These are phyloP conservation scores for Theretra japonica DNA, from an alignment of 2,888 invertebrate genomes.

Conservation along the genomic window DNA sequence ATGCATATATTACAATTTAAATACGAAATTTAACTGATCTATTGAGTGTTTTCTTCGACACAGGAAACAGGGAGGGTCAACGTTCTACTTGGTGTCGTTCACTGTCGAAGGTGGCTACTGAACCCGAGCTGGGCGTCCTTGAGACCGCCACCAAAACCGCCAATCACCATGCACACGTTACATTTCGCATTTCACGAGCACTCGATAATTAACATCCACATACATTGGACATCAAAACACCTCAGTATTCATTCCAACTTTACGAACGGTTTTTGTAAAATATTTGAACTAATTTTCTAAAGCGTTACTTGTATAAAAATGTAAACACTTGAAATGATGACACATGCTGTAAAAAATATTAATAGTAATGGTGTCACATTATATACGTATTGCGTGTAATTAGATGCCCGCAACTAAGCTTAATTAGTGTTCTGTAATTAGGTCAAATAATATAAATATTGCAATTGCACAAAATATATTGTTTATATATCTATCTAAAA, in stretches of 20 bases:
- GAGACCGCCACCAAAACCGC: conserved; percentile 71
- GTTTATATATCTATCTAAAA: no score
- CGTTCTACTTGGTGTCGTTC: conserved; percentile 80
- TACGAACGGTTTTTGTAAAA: neutral
- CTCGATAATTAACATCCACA: conserved; percentile 39
- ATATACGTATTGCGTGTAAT: neutral
- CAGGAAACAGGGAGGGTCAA: conserved; percentile 80
- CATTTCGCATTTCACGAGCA: conserved; percentile 51
- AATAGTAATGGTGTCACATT: neutral
- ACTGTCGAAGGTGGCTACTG: conserved; percentile 79
- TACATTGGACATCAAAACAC: neutral
- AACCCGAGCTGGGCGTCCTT: conserved; percentile 81
- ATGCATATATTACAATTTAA: conserved; percentile 63
- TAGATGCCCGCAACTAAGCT: neutral
- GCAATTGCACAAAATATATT: no score
- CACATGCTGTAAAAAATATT: neutral
- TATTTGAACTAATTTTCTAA: neutral
- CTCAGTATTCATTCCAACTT: neutral
- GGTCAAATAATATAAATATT: neutral
- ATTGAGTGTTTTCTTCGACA: conserved; percentile 66
- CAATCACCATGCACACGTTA: conserved; percentile 51
- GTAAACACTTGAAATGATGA: neutral
- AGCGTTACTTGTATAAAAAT: neutral
- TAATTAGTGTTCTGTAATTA: neutral
- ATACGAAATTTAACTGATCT: conserved; percentile 62